phyloP scores from a whole-genome alignment of 2,113 vertebrate genomes.

The Passer domesticus region DNA sequence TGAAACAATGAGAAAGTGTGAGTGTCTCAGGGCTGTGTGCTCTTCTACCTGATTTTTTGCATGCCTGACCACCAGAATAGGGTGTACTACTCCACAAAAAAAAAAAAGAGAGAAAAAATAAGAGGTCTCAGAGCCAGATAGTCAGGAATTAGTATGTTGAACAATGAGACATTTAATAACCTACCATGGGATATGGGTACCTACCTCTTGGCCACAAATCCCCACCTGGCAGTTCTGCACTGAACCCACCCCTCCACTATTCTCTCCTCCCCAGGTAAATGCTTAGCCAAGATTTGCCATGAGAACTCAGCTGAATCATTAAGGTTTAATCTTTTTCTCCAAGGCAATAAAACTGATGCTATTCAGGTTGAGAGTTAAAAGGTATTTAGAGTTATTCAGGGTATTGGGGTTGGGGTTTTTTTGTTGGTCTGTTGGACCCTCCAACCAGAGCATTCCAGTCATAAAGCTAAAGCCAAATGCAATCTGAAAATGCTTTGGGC shows the following conservation, averaged over 20 bases:
- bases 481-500: neutral
- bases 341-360: neutral
- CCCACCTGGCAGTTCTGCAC: neutral
- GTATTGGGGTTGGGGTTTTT: neutral
- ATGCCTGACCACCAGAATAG: neutral
- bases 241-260: neutral
- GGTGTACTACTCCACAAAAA: neutral
- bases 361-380: neutral
- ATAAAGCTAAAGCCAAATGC: neutral
- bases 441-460: neutral
- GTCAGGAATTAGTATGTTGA: neutral
- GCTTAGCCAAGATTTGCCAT: neutral
- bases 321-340: neutral
- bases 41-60: neutral
- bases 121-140: neutral
- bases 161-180: neutral
- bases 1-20: neutral
- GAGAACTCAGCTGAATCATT: neutral
- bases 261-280: neutral
- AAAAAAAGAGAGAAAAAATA: neutral
- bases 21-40: neutral
- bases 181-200: neutral
- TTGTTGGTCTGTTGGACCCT: neutral
- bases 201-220: neutral
- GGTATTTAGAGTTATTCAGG: neutral